These are phyloP conservation scores for Yponomeuta plumbellus DNA, from an alignment of 2,888 invertebrate species.

Conservation along the genomic window DNA sequence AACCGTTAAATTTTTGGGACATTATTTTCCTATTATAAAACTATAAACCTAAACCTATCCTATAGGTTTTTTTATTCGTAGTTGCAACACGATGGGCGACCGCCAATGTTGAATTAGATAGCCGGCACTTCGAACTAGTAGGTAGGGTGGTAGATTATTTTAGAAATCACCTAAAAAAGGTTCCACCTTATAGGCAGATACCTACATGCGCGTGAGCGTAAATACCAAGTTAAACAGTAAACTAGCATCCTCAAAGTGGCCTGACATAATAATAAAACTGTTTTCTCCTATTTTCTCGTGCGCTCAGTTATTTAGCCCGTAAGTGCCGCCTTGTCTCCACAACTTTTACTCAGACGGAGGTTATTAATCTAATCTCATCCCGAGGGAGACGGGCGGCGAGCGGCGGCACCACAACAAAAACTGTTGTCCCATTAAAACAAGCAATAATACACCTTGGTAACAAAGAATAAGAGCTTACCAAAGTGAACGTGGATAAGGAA, in stretches of 20 bases:
- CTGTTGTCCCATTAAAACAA: not conserved
- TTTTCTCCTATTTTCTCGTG: conserved; percentile 3
- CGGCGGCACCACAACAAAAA: not conserved
- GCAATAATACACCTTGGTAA: not conserved
- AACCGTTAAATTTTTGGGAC: no score
- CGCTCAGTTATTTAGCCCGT: conserved; percentile 11
- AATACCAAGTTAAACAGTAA: not conserved
- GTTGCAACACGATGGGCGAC: no score
- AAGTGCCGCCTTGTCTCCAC: conserved; percentile 38
- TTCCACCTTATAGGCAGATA: no score
- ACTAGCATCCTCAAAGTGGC: not conserved
- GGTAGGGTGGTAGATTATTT: no score
- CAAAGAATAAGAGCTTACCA: not conserved
- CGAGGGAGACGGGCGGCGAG: conserved; percentile 26
- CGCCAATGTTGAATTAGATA: no score
- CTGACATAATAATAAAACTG: not conserved
- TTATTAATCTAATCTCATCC: conserved; percentile 61
- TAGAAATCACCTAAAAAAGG: no score
- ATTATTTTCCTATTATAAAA: no score
- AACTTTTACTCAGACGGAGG: conserved; percentile 49
- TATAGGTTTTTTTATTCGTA: no score
- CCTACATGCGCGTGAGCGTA: not conserved
- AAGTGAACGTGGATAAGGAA: not conserved
- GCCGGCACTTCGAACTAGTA: no score
- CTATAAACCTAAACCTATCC: no score